A percentile compares a stretch with the other conserved stretches of the same genome.
These are phyloP conservation scores for Pogonus chalceus DNA, from an alignment of 1,140 invertebrate genomes.

Conservation along the genomic window DNA sequence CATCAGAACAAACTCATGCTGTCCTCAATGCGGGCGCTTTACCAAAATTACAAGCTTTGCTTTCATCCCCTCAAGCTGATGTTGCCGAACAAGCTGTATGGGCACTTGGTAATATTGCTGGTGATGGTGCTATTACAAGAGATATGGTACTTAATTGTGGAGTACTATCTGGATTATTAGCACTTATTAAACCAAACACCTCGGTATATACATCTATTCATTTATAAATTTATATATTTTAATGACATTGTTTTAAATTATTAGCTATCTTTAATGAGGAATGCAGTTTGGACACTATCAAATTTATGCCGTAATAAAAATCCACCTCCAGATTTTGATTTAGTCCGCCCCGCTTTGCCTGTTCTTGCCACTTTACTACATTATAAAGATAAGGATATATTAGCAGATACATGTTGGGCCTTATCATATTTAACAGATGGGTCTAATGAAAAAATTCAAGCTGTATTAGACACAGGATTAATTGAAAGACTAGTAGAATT, in stretches of 20 bases:
- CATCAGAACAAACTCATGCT: slow-evolving; percentile 76
- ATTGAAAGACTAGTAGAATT: slow-evolving; percentile 69
- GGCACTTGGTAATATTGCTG: slow-evolving; percentile 96
- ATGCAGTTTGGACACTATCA: slow-evolving; percentile 71
- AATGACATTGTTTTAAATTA: slow-evolving; percentile 11
- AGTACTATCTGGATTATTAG: slow-evolving; percentile 55
- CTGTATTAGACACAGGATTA: slow-evolving; percentile 59
- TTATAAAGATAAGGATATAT: slow-evolving; percentile 61
- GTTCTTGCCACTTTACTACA: slow-evolving; percentile 68
- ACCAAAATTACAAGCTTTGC: slow-evolving; percentile 67
- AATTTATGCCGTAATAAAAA: slow-evolving; percentile 91
- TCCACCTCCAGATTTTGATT: slow-evolving; percentile 67
- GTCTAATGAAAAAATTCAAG: slow-evolving; percentile 85
- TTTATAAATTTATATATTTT: too few relatives aligned
- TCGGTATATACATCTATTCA: slow-evolving; percentile 32
- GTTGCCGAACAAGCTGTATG: slow-evolving; percentile 95
- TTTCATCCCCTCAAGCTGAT: slow-evolving; percentile 62
- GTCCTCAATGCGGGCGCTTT: slow-evolving; percentile 82
- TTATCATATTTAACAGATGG: slow-evolving; percentile 93
- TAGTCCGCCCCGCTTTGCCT: slow-evolving; percentile 71
- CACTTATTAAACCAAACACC: slow-evolving; percentile 50
- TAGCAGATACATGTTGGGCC: slow-evolving; percentile 93
- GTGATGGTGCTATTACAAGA: slow-evolving; percentile 65
- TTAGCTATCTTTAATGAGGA: slow-evolving; percentile 36
- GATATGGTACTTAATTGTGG: slow-evolving; percentile 62